Base-by-base conservation (phyloP, 2,797 vertebrate species). In the Otolemur crassicaudatus region DNA sequence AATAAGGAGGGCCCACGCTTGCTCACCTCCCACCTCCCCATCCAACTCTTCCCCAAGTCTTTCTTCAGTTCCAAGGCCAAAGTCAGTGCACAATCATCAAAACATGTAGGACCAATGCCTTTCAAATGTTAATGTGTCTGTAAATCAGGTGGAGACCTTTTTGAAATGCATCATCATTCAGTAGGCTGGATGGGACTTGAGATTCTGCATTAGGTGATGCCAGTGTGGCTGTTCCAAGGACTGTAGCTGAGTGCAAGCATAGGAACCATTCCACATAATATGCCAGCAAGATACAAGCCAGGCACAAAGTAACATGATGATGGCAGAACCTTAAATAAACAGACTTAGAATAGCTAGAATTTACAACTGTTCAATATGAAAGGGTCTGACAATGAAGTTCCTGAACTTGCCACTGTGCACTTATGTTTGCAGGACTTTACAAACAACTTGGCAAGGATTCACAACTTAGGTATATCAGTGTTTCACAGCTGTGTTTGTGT, bases 31-130 rank as follows among this genome's bases (percentile, higher is more conserved):
- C 94, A 91, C 10, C 56, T 97, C 6, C 94, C 86, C 6, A 7
- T 93, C 43, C 93, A 96, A 0, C 49, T 97, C 20, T 92, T 93
- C 37, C 86, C 93, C 56, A 96, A 90, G 63, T 97, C 98, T 22
- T 1, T 97, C 84, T 95, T 97, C n/a, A 96, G 27, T 19, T 94
- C 94, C 46, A 97, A 97, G 63, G 82, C 86, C 76, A 98, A 97
- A 92, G 97, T 97, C 34, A 86, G 96, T 89, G 25, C 14, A 17
- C 23, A 16, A 10, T 7, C 11, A 8, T 81, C 1, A 12, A 40
- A 17, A 56, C 31, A 5, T 5, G 29, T 61, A 60, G 60, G 17
- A 34, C 29, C 16, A 80, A 29, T 43, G 31, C 25, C 76, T 69
- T 46, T n/a, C 3, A 61, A 19, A 27, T 1, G 5, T 37, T 12